These are phyloP conservation scores for Lasaia peninsularis DNA, from an alignment of 1,140 invertebrate genomes.

Conservation along the genomic window DNA sequence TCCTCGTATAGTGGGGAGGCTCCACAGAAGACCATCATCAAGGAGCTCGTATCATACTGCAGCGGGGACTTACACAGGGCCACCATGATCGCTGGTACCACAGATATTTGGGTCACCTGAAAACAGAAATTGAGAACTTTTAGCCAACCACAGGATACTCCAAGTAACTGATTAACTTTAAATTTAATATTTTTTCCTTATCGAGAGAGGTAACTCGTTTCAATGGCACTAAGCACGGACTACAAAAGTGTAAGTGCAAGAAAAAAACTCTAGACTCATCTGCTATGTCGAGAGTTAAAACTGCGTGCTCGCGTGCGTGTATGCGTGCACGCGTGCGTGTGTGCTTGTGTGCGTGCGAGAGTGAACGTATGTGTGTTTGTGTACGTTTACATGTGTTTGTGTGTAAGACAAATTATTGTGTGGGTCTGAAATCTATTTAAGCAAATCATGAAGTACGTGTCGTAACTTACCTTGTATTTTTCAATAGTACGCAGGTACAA, in stretches of 20 bases:
- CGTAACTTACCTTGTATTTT: conserved; percentile 46
- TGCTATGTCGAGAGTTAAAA: too few species aligned
- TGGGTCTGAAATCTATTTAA: neutral
- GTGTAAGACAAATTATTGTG: neutral
- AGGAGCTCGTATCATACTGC: conserved; percentile 69
- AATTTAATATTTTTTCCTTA: too few species aligned
- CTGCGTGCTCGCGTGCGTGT: too few species aligned
- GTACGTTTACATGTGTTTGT: too few species aligned
- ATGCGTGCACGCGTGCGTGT: neutral
- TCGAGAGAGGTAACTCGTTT: too few species aligned
- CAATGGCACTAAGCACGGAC: too few species aligned
- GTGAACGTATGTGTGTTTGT: too few species aligned
- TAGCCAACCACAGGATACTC: too few species aligned
- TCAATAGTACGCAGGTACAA: conserved; percentile 77
- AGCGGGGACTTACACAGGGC: conserved; percentile 77
- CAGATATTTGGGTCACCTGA: conserved; percentile 72
- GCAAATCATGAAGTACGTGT: too few species aligned
- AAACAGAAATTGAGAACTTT: too few species aligned
- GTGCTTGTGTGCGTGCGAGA: neutral
- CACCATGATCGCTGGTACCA: conserved; percentile 79
- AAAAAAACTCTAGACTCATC: too few species aligned
- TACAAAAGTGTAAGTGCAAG: too few species aligned
- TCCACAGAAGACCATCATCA: conserved; percentile 58
- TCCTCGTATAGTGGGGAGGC: conserved; percentile 68
- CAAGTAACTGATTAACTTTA: neutral